Evolutionary conservation across 2,113 vertebrate genomes (phyloP).

Genomic region (Cnemophilus loriae): DNA sequence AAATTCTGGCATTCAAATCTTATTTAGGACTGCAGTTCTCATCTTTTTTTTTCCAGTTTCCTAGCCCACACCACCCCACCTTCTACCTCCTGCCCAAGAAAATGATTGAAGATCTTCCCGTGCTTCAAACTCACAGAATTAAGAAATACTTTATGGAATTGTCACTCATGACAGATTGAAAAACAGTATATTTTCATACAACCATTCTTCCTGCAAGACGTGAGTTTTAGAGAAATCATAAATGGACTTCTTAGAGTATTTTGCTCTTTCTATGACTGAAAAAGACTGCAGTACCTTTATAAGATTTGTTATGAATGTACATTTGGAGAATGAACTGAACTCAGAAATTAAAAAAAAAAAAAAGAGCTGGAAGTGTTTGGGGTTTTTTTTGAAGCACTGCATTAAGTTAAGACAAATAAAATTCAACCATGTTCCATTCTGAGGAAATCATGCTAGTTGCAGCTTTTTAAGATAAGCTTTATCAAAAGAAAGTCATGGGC

Average conservation of each 20-base stretch:
- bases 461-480: background rate
- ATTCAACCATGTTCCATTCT: background rate
- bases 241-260: background rate
- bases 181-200: background rate
- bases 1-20: background rate
- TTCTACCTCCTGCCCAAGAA: background rate
- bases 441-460: background rate
- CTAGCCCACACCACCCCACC: fast-evolving
- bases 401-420: background rate
- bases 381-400: fast-evolving
- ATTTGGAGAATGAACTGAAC: background rate
- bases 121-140: background rate
- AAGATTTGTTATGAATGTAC: background rate
- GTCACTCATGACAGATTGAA: background rate
- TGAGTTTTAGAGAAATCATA: background rate
- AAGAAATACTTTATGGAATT: background rate
- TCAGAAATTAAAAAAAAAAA: background rate
- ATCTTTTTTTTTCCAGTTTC: background rate
- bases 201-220: background rate
- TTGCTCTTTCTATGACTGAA: background rate
- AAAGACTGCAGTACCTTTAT: background rate
- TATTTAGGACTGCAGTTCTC: background rate
- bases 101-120: background rate
- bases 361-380: background rate
- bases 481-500: background rate